phyloP scores from a whole-genome alignment of 2,888 invertebrate genomes.

The Axea sp. region DNA sequence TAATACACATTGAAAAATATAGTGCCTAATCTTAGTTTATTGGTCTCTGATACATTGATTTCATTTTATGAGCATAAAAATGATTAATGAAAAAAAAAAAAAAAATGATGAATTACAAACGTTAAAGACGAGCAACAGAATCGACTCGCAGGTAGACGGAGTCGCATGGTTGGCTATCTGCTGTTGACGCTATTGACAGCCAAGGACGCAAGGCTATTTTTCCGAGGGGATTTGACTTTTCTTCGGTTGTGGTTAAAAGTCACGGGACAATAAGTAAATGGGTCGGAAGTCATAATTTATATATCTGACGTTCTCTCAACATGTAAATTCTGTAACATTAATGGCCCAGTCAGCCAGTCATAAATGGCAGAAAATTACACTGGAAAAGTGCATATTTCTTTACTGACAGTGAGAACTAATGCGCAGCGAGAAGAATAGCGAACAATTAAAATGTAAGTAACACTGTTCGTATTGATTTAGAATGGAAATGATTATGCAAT shows the following conservation, averaged over 20 bases:
- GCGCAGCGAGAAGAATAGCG: no score
- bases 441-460: no score
- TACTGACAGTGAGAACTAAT: no score
- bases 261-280: slow-evolving; percentile 73
- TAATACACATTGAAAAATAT: no score
- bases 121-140: no score
- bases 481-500: no score
- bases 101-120: no score
- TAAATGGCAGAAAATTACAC: slow-evolving; percentile 18
- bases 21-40: no score
- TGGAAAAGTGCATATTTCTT: not conserved
- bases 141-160: slow-evolving; percentile 58
- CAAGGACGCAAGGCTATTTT: slow-evolving; percentile 47
- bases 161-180: slow-evolving; percentile 27
- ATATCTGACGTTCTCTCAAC: slow-evolving; percentile 53
- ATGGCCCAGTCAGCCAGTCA: slow-evolving; percentile 7
- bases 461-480: no score
- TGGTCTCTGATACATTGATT: slow-evolving; percentile 15
- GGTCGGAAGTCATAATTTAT: slow-evolving; percentile 77
- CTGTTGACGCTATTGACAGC: slow-evolving; percentile 41
- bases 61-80: slow-evolving; percentile 21
- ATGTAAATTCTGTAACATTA: slow-evolving; percentile 27
- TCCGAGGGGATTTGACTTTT: slow-evolving; percentile 45
- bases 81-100: slow-evolving; percentile 51
- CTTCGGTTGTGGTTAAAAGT: slow-evolving; percentile 49